These are phyloP conservation scores for Aviceda subcristata DNA, from an alignment of 2,113 vertebrate genomes.

Conservation along the genomic window DNA sequence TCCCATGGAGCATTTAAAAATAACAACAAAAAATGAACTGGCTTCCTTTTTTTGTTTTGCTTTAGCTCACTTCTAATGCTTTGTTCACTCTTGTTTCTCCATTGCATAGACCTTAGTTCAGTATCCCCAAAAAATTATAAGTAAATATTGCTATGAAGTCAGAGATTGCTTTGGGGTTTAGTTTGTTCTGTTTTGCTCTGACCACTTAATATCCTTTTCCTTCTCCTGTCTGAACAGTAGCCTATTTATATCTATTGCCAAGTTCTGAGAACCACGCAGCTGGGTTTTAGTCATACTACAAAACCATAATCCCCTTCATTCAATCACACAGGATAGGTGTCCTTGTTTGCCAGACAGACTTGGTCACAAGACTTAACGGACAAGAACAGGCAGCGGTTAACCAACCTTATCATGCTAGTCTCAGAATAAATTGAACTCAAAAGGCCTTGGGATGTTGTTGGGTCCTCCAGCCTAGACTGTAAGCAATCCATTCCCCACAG, in stretches of 20 bases:
- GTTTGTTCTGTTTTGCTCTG: neutral
- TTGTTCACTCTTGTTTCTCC: neutral
- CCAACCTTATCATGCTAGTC: neutral
- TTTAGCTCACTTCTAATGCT: neutral
- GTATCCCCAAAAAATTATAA: neutral
- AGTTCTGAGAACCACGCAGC: neutral
- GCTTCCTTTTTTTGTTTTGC: neutral
- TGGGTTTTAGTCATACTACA: neutral
- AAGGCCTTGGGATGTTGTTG: neutral
- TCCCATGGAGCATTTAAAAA: neutral
- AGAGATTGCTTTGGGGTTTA: neutral
- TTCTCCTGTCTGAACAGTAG: neutral
- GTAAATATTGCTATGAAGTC: neutral
- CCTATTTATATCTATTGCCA: neutral
- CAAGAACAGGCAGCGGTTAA: neutral
- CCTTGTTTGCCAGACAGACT: neutral
- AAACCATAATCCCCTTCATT: neutral
- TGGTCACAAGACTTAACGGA: neutral
- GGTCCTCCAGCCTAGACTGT: neutral
- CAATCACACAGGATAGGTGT: rapidly evolving
- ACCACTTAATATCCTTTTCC: neutral
- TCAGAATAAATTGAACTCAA: neutral
- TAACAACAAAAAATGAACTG: neutral
- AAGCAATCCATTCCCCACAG: neutral
- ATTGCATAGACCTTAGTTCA: neutral